Conservation (phyloP, 2,888 invertebrate genomes). For the Tyria jacobaeae region DNA sequence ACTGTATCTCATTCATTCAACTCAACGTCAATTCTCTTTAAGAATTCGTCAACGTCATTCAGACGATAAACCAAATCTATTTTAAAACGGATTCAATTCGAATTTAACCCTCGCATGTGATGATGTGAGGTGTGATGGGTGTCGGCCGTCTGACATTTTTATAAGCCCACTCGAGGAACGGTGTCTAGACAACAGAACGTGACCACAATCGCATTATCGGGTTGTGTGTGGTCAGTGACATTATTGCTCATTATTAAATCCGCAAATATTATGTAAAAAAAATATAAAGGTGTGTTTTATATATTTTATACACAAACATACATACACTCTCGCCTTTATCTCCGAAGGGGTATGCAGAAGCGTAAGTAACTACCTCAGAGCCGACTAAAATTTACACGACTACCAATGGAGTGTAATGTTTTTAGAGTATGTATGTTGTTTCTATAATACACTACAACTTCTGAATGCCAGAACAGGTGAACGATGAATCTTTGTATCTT, state of each 20-base stretch:
- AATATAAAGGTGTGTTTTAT: background rate
- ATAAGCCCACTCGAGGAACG: constrained; percentile 40
- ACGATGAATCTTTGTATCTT: too few relatives aligned
- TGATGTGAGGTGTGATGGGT: constrained; percentile 12
- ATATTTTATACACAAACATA: too few relatives aligned
- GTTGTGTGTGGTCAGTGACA: constrained; percentile 55
- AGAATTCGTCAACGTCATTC: background rate
- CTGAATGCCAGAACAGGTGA: too few relatives aligned
- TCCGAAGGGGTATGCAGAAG: too few relatives aligned
- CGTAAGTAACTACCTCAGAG: too few relatives aligned
- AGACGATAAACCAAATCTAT: constrained; percentile 15
- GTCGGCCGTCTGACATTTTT: constrained; percentile 45
- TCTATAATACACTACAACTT: too few relatives aligned
- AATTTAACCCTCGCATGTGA: constrained; percentile 9
- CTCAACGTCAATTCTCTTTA: background rate
- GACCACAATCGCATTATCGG: constrained; percentile 45
- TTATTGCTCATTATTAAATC: constrained; percentile 23
- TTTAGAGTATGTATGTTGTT: too few relatives aligned
- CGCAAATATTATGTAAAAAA: constrained; percentile 15
- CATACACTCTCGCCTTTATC: too few relatives aligned
- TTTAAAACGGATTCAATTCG: constrained; percentile 28
- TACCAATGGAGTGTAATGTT: too few relatives aligned
- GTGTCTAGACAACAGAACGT: constrained; percentile 50
- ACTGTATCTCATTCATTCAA: too few relatives aligned
- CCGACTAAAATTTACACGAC: too few relatives aligned